Evolutionary conservation across 2,797 vertebrate genomes (phyloP), one percentile per base, ranked within the genome.

Genomic region (Helostoma temminkii): DNA sequence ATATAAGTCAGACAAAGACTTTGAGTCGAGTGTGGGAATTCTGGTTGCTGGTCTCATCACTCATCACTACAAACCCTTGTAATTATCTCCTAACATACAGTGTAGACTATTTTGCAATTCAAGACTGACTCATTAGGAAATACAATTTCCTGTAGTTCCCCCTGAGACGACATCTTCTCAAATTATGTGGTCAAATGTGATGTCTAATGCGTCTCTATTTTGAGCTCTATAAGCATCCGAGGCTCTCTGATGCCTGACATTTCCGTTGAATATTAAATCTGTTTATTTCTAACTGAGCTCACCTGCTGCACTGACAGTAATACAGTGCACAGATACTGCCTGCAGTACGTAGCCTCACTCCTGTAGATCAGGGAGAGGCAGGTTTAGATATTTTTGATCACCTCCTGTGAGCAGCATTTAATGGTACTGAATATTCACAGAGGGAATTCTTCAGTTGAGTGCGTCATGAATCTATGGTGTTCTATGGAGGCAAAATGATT

Each of bases 401-500:
- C 26, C 49, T 57, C 24, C 54, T 71, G 69, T 34, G 49, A 76
- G 68, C 39, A 48, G 37, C 2, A 18, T 69, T 67, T 73, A 19
- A 71, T 15, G 19, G 11, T 25, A 34, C 61, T 39, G 39, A 54
- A 64, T 56, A 71, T 64, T 74, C 28, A 65, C 70, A 66, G 70
- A 54, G 57, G 36, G 45, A 68, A 59, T 47, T 36, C 64, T 74
- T 67, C 67, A 72, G 47, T 48, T 75, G 58, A 72, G 77, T 39
- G 19, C 66, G 36, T 61, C 56, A 67, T 54, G 56, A 67, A 72
- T 84, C 36, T 47, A 58, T 26, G 58, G 19, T 32, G 43, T 46
- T 63, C 22, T 64, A 49, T 14, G 1, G 24, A 61, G 65, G 56
- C 28, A 68, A 49, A 71, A 54, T 37, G 19, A 82, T 43, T 18